phyloP scores from a whole-genome alignment of 2,113 vertebrate species.

The Tenebrosternarchus preto region DNA sequence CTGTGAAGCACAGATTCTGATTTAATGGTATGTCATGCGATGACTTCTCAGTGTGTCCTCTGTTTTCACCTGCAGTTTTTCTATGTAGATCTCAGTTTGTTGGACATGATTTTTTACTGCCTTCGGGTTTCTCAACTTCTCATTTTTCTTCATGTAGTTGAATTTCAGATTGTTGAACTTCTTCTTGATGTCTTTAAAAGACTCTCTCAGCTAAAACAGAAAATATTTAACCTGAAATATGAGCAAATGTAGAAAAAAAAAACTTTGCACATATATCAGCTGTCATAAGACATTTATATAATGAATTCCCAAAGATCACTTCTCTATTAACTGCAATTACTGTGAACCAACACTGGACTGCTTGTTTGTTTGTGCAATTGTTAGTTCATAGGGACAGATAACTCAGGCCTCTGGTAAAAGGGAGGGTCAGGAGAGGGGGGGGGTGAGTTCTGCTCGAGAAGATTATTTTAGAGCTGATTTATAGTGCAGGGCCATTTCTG shows the following conservation, averaged over 20 bases:
- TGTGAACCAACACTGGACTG: too few species aligned
- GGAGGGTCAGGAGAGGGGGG: conserved; percentile 9
- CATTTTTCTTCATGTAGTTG: conserved; percentile 84
- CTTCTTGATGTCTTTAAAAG: conserved; percentile 87
- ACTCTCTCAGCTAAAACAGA: conserved; percentile 80
- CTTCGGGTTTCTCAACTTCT: conserved; percentile 82
- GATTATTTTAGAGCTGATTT: conserved; percentile 60
- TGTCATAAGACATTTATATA: not conserved
- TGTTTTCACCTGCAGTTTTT: conserved; percentile 80
- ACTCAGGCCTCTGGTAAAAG: conserved; percentile 17
- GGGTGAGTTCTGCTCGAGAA: conserved; percentile 24
- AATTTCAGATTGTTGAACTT: conserved; percentile 90
- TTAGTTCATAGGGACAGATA: not conserved
- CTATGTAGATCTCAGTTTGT: conserved; percentile 78
- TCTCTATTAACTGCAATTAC: not conserved
- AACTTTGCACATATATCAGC: not conserved
- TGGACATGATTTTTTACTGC: conserved; percentile 82
- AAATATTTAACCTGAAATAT: not conserved
- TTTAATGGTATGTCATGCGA: too few species aligned
- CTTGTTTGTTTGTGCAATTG: too few species aligned
- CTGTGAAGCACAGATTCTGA: too few species aligned
- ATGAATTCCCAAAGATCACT: not conserved
- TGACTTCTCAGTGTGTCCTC: not conserved
- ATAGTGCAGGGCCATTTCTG: conserved; percentile 61
- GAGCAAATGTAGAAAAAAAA: not conserved